Evolutionary conservation across 1,140 invertebrate species (phyloP), one percentile per base, ranked within the genome.

Genomic region (Nomia melanderi): DNA sequence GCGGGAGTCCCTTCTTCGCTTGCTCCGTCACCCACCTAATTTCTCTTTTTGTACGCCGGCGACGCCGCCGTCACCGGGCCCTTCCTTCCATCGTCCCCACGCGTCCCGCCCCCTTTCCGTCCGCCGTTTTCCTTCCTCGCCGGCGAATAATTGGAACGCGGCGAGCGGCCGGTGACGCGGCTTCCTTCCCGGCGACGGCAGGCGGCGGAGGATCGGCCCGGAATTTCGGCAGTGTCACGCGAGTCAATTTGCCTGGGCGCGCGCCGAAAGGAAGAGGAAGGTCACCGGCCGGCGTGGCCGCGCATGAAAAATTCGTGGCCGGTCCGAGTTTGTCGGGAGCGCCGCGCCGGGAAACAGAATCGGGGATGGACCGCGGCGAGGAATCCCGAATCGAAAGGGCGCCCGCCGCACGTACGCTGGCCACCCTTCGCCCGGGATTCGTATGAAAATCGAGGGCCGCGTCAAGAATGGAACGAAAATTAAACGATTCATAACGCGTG

Each of bases 401-500:
- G 29, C 36, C 31, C 25, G 12, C n/a, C n/a, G n/a, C n/a, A n/a
- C n/a, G n/a, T n/a, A n/a, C n/a, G n/a, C n/a, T n/a, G 31, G n/a
- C 17, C 25, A 11, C 20, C n/a, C 33, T 8, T 1, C 33, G n/a
- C 14, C 39, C n/a, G 41, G 59, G 53, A 72, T 79, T 69, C 71
- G 56, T 64, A 83, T 56, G 81, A 83, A 83, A 84, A 83, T 82
- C 81, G 80, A 50, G 77, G 33, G 47, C 47, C 69, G 47, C 56
- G 33, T 47, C 69, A 74, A 84, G 83, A 86, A 84, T 84, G 75
- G 71, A 82, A 82, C 87, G 86, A 81, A n/a, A 87, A 86, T 88
- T 85, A 82, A 87, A 83, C 86, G 86, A 88, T 88, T 88, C 84
- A 79, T 86, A 88, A 87, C 82, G 78, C 78, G 79, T 74, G 76